Base-by-base conservation (phyloP, 1,140 invertebrate species). In the Hormaphis cornu region DNA sequence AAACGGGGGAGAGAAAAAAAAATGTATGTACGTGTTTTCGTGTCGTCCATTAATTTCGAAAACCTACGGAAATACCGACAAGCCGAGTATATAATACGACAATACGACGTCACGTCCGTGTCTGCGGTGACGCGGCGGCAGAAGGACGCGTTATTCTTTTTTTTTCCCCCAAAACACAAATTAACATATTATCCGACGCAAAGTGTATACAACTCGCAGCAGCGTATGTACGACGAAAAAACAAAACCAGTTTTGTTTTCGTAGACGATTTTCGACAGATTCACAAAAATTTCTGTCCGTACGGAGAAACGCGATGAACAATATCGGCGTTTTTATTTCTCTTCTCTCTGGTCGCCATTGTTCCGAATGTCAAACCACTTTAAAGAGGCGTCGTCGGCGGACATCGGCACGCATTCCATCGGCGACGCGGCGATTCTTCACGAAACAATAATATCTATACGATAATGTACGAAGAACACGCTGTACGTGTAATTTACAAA, bases 111-210 rank as follows among this genome's bases (percentile, higher is more conserved):
- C 40, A 58, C 8, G 8, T 20, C 12, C n/a, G 52, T 4, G 1
- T 14, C 37, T 9, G 5, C 3, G 22, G 37, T n/a, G 14, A 0
- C 10, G 30, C 22, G 9, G 14, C 14, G 14, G n/a, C n/a, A 0
- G 35, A 58, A 58, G 22, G 14, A 58, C 22, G 6, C n/a, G 9
- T 33, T 33, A 6, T 33, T 33, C 4, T 8, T 33, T 4, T 56
- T 56, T 56, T 56, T 56, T 58, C 16, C 26, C 18, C 4, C 16
- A 2, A 24, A n/a, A 22, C 28, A 44, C 9, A 66, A 37, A 66
- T 66, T 66, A 66, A 66, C 44, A 66, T 66, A 50, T 50, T 48
- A 10, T 10, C 33, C 44, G 18, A 2, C 40, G 16, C 42, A 14
- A 14, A 14, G 14, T 44, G 14, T 44, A 44, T 4, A 44, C 14